These are phyloP conservation scores for Melieria crassipennis DNA, from an alignment of 2,888 invertebrate species.

Conservation along the genomic window DNA sequence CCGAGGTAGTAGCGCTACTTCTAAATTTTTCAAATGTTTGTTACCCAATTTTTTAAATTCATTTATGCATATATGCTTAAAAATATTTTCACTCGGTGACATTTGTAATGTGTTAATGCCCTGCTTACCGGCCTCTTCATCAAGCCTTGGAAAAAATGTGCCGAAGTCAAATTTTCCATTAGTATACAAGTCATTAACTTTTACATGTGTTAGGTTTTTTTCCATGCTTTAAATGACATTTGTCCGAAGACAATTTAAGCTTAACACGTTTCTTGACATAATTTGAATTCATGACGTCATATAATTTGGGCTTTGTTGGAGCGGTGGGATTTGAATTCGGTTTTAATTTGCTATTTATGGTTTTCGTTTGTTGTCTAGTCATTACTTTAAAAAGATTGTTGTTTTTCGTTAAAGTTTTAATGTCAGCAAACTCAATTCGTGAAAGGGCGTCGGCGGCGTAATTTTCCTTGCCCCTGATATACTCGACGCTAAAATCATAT, in stretches of 20 bases:
- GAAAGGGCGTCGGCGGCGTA: not conserved
- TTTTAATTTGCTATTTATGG: no score
- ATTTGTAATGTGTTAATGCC: no score
- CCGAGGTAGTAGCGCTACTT: not conserved
- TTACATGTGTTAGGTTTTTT: slow-evolving; percentile 44
- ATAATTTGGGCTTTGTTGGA: no score
- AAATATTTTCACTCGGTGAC: not conserved
- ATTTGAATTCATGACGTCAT: no score
- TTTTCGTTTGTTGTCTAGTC: no score
- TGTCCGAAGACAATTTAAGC: not conserved
- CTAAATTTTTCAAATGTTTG: not conserved
- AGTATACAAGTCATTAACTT: slow-evolving; percentile 44
- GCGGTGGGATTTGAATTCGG: not conserved
- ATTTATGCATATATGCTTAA: slow-evolving; percentile 9
- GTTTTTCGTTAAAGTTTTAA: no score
- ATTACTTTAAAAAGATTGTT: no score
- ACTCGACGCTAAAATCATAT: not conserved
- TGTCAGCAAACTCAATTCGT: no score
- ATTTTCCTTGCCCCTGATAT: not conserved
- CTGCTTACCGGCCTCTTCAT: no score
- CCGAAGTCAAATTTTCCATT: not conserved
- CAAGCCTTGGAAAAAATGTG: no score
- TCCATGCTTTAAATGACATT: not conserved
- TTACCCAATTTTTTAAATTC: slow-evolving; percentile 36
- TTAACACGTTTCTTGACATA: no score